These are phyloP conservation scores for Bedellia somnulentella DNA, from an alignment of 2,888 invertebrate species.

Conservation along the genomic window DNA sequence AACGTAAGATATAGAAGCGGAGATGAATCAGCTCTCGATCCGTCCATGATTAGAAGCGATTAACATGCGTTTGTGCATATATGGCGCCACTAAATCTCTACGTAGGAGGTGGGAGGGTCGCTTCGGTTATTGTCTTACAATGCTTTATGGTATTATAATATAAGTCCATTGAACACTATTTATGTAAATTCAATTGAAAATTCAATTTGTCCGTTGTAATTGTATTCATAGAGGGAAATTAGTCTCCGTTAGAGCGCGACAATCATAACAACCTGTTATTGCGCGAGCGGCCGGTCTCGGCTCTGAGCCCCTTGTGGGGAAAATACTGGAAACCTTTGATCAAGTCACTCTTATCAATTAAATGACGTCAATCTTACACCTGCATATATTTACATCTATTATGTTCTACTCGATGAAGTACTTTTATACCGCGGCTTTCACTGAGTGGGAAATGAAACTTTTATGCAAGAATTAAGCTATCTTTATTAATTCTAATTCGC, in stretches of 20 bases:
- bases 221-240: conserved; percentile 39
- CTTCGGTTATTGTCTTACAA: conserved; percentile 48
- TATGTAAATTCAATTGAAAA: conserved; percentile 52
- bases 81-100: conserved; percentile 16
- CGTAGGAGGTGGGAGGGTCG: conserved; percentile 52
- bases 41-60: conserved; percentile 51
- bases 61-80: conserved; percentile 38
- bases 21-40: conserved; percentile 55
- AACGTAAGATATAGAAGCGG: conserved; percentile 32
- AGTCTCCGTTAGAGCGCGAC: conserved; percentile 17
- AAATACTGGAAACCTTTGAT: too few species aligned
- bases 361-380: too few species aligned
- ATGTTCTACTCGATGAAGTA: too few species aligned
- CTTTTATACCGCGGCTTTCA: too few species aligned
- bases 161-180: conserved; percentile 45
- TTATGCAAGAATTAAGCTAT: too few species aligned
- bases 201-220: conserved; percentile 49
- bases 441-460: too few species aligned
- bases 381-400: too few species aligned
- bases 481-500: too few species aligned
- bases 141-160: conserved; percentile 50
- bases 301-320: too few species aligned
- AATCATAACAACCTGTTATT: conserved; percentile 24
- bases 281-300: too few species aligned
- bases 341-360: too few species aligned